Conservation (phyloP, 2,888 invertebrate genomes). For the Hypomecis punctinalis region DNA sequence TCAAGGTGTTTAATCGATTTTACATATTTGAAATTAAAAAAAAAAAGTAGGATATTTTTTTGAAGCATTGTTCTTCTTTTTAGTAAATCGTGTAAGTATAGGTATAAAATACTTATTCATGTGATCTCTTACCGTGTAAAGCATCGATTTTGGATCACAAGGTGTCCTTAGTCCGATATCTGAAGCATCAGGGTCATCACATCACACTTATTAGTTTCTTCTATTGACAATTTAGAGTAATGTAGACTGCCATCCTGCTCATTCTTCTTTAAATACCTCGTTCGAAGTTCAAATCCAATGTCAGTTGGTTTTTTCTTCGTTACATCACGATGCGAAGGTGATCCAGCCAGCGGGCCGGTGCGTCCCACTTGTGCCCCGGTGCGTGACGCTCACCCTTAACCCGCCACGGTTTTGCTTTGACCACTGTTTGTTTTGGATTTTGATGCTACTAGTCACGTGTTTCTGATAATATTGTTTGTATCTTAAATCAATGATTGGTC, state of each 20-base stretch:
- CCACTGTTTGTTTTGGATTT: conserved; percentile 13
- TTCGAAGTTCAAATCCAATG: conserved; percentile 53
- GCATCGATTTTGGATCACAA: no score
- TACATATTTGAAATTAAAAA: no score
- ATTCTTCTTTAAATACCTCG: conserved; percentile 13
- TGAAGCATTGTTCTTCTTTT: no score
- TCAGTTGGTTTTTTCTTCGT: conserved; percentile 51
- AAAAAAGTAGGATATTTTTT: no score
- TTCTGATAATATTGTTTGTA: not conserved
- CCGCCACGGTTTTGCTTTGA: conserved; percentile 34
- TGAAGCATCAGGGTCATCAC: no score
- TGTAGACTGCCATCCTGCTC: not conserved
- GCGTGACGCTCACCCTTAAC: conserved; percentile 59
- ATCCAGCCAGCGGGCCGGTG: conserved; percentile 51
- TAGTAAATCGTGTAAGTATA: no score
- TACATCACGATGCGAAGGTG: conserved; percentile 65
- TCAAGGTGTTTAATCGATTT: no score
- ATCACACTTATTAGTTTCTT: not conserved
- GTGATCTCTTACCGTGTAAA: no score
- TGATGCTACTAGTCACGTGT: conserved; percentile 8
- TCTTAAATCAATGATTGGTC: no score
- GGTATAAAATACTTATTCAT: no score
- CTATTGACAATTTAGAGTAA: not conserved
- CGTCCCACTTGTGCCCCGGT: conserved; percentile 66
- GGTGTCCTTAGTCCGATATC: no score